Conservation (phyloP, 2,888 invertebrate species). For the Agrotis clavis region DNA sequence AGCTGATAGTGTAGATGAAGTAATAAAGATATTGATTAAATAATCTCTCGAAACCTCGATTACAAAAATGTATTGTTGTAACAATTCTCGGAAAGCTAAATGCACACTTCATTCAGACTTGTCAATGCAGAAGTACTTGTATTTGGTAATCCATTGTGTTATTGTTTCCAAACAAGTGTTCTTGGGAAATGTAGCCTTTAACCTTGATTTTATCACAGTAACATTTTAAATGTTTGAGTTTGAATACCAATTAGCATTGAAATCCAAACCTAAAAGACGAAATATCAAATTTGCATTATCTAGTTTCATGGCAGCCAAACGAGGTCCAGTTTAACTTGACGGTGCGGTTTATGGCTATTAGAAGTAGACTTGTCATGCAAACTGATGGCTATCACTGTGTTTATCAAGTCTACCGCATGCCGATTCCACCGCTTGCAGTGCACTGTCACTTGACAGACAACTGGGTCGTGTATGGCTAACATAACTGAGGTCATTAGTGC, state of each 20-base stretch:
- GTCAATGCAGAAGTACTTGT: conserved; percentile 8
- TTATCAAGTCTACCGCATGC: no score
- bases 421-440: no score
- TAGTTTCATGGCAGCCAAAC: no score
- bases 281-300: no score
- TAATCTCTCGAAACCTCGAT: background rate
- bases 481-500: background rate
- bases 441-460: no score
- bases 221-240: background rate
- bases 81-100: conserved; percentile 14
- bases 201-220: conserved; percentile 6
- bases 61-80: background rate
- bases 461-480: no score
- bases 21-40: background rate
- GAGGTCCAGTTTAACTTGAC: no score
- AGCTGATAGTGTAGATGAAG: background rate
- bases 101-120: background rate
- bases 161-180: conserved; percentile 32
- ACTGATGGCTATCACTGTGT: no score
- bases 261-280: background rate
- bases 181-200: conserved; percentile 21
- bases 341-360: no score
- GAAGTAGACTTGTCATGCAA: no score
- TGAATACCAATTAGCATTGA: conserved; percentile 5
- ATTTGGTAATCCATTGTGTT: conserved; percentile 46